Conservation (phyloP, 2,797 vertebrate species). For the Ptychobarbus kaznakovi region DNA sequence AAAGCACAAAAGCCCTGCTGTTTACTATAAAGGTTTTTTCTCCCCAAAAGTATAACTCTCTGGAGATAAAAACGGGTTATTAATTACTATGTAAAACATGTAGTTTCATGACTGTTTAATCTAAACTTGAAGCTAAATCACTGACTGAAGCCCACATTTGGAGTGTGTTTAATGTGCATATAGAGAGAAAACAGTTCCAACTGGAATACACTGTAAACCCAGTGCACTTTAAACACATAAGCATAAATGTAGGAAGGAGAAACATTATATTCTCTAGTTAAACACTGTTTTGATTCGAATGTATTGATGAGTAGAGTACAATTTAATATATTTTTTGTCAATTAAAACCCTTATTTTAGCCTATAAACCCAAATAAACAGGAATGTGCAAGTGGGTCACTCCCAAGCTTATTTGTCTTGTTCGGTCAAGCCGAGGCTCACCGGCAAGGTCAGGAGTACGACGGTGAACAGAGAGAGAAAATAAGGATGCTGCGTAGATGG, state of each 20-base stretch:
- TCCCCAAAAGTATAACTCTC: not conserved
- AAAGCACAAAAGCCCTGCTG: conserved; percentile 16
- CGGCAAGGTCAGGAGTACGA: conserved; percentile 53
- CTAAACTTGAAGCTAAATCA: conserved; percentile 5
- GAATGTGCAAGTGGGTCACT: conserved; percentile 52
- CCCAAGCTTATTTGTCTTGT: conserved; percentile 53
- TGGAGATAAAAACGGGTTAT: conserved; percentile 7
- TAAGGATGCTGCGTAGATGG: conserved; percentile 49
- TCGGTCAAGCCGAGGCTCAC: conserved; percentile 43
- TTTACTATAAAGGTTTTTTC: not conserved
- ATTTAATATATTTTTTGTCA: conserved; percentile 13
- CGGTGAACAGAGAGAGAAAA: conserved; percentile 48
- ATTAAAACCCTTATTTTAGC: not conserved
- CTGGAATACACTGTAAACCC: not conserved
- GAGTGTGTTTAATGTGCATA: conserved; percentile 6
- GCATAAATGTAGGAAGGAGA: not conserved
- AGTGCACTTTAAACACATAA: not conserved
- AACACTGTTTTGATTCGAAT: conserved; percentile 7
- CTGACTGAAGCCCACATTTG: not conserved
- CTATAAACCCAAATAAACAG: not conserved
- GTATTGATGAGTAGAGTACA: conserved; percentile 4
- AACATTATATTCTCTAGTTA: not conserved
- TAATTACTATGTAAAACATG: conserved; percentile 28
- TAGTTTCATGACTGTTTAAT: not conserved
- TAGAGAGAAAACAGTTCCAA: not conserved